Evolutionary conservation across 2,797 vertebrate species (phyloP), one percentile per base, ranked within the genome.

Genomic region (Mus caroli): DNA sequence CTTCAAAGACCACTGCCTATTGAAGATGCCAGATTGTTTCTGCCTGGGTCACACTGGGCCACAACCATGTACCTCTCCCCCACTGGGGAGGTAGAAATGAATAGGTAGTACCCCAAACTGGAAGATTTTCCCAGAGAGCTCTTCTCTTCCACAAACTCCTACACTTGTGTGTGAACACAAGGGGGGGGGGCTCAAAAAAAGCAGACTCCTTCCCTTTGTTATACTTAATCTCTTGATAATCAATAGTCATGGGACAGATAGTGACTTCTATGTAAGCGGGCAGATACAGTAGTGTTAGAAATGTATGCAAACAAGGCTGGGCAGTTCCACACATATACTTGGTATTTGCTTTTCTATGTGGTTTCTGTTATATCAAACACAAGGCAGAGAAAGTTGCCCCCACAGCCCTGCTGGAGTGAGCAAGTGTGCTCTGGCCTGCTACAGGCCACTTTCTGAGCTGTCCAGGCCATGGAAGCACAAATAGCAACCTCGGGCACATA

Each of bases 401-500:
- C 31, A 0, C 34, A 20, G 14, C 37, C 92, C 6, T 1, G 0
- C 46, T 69, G 73, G 40, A 94, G 94, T 92, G 95, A 94, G 91
- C 93, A 83, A 95, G 90, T 92, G 85, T 94, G 80, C 97, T 85
- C 95, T 97, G 98, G 97, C 97, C 98, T 97, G 94, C 96, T 97
- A 95, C 90, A 91, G 96, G 97, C 97, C 97, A 98, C 97, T 97
- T 97, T 94, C 97, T 97, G 96, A 97, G 96, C 97, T 96, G 87
- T 96, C 95, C 93, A 97, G 96, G 90, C 95, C 54, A 46, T 85
- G 43, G 92, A 79, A 91, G 80, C 97, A 97, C 98, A 98, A 97
- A 97, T 97, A 97, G 85, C 98, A 98, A 97, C 94, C 92, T 52
- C 96, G 98, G 98, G 98, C 98, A 98, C 95, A 0, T 98, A 90